phyloP scores from a whole-genome alignment of 2,113 vertebrate genomes.

The Hippocampus guttulatus region DNA sequence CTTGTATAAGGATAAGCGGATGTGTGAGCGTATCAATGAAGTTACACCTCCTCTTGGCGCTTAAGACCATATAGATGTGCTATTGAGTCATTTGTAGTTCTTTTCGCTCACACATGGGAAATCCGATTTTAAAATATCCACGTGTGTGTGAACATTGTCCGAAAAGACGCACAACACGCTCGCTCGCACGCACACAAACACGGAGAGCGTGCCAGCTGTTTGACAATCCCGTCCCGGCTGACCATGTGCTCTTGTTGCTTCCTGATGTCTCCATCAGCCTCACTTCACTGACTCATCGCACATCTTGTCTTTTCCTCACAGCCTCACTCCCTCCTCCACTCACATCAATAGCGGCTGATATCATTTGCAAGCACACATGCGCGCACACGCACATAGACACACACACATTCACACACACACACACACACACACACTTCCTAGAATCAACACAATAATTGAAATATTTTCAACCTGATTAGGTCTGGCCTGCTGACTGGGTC shows the following conservation, averaged over 20 bases:
- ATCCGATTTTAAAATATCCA: background rate
- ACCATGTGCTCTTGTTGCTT: slow-evolving; percentile 65
- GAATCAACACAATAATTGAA: slow-evolving; percentile 99
- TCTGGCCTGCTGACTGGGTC: slow-evolving; percentile 93
- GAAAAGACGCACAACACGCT: slow-evolving; percentile 20
- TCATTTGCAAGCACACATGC: slow-evolving; percentile 35
- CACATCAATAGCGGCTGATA: slow-evolving; percentile 27
- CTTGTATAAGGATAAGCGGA: too few species aligned
- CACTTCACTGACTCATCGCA: slow-evolving; percentile 24
- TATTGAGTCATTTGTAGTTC: too few species aligned
- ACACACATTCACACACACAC: background rate
- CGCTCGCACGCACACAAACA: slow-evolving; percentile 30
- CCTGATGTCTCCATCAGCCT: slow-evolving; percentile 58
- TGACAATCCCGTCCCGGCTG: slow-evolving; percentile 51
- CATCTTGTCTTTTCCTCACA: slow-evolving; percentile 11
- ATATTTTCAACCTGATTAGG: slow-evolving; percentile 99
- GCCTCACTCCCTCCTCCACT: slow-evolving; percentile 18
- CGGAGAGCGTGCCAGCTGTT: slow-evolving; percentile 55
- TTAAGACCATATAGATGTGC: too few species aligned
- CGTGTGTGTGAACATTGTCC: background rate
- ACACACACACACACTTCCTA: slow-evolving; percentile 15
- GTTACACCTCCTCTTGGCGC: too few species aligned
- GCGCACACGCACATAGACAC: too few species aligned
- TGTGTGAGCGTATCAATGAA: too few species aligned
- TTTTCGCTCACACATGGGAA: background rate